Percentiles rank a stretch among this genome's conserved stretches.
These are phyloP conservation scores for Amblyornis subalaris DNA, from an alignment of 2,113 vertebrate genomes.

Conservation along the genomic window DNA sequence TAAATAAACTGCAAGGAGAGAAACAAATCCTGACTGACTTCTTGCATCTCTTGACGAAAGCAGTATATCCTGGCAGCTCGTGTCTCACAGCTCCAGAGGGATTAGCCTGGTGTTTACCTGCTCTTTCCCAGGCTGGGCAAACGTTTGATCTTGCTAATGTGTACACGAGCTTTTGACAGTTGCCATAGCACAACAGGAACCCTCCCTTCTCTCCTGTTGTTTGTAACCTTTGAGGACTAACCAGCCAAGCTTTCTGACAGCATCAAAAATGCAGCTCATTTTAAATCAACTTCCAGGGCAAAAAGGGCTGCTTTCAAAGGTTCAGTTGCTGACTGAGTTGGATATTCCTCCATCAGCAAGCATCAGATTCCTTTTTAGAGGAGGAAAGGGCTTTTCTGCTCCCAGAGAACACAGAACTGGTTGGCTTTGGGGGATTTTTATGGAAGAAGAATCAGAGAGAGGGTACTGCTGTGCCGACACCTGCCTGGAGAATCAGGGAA, in stretches of 20 bases:
- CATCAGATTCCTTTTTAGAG: background rate
- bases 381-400: background rate
- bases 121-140: conserved; percentile 20
- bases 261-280: background rate
- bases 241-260: background rate
- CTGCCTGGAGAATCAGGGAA: background rate
- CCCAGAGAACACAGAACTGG: background rate
- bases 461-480: background rate
- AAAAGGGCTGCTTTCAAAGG: background rate
- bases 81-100: background rate
- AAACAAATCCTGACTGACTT: background rate
- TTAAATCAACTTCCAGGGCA: background rate
- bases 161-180: background rate
- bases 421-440: background rate
- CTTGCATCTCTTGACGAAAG: background rate
- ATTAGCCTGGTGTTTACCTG: conserved; percentile 23
- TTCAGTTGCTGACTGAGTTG: background rate
- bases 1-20: conserved; percentile 25
- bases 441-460: background rate
- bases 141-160: background rate
- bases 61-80: background rate
- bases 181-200: background rate
- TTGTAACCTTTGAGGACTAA: background rate
- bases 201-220: background rate
- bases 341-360: background rate